Conservation (phyloP, 2,888 invertebrate genomes). For the Eupithecia inturbata region DNA sequence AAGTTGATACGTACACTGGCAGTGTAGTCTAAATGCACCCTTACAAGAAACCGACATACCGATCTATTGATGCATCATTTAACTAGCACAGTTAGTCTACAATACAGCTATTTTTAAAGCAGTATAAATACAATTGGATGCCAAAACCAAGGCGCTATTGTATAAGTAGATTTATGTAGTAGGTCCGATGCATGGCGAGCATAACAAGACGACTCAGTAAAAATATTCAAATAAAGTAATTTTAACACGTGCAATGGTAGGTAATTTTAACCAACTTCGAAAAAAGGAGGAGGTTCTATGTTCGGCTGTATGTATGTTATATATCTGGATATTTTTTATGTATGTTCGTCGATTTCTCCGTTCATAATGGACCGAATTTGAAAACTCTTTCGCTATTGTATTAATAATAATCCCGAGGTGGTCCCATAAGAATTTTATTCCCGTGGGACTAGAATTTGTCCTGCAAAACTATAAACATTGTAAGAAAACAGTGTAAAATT, state of each 20-base stretch:
- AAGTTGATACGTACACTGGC: background rate
- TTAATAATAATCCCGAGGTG: too few relatives aligned
- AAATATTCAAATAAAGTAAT: background rate
- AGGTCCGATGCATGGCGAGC: background rate
- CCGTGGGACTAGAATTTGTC: too few relatives aligned
- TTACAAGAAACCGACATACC: constrained; percentile 6
- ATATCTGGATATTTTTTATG: too few relatives aligned
- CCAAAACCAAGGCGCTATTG: constrained; percentile 26
- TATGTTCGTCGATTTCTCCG: too few relatives aligned
- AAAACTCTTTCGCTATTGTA: too few relatives aligned
- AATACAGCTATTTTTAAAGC: constrained; percentile 25
- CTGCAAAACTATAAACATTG: too few relatives aligned
- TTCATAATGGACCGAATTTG: too few relatives aligned
- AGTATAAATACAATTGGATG: constrained; percentile 34
- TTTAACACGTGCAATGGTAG: background rate
- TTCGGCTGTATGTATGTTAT: too few relatives aligned
- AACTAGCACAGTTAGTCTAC: constrained; percentile 34
- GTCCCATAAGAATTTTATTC: too few relatives aligned
- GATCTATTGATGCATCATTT: constrained; percentile 23
- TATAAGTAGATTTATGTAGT: background rate
- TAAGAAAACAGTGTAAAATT: too few relatives aligned
- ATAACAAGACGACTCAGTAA: background rate
- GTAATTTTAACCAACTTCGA: too few relatives aligned
- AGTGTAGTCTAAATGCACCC: background rate
- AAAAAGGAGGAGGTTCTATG: too few relatives aligned